Conservation (phyloP, 2,888 invertebrate genomes). For the Danaus chrysippus region DNA sequence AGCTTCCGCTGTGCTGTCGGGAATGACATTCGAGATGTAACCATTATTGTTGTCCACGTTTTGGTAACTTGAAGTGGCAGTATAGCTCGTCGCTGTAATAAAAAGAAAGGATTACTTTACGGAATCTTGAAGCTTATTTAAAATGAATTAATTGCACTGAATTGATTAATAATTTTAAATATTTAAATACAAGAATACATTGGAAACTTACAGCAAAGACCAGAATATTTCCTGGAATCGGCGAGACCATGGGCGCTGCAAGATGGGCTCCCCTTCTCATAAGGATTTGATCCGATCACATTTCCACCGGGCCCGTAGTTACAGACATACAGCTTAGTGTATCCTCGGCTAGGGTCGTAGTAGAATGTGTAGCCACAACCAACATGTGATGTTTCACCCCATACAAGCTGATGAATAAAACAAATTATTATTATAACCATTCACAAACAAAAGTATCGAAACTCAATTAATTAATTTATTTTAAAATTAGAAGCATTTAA, state of each 20-base stretch:
- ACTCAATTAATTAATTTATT: neutral
- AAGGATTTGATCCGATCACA: slow-evolving; percentile 86
- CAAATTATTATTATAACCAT: slow-evolving; percentile 18
- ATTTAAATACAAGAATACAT: slow-evolving; percentile 1
- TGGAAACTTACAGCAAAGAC: slow-evolving; percentile 84
- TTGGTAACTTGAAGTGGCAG: slow-evolving; percentile 64
- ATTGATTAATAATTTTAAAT: neutral
- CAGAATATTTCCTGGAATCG: slow-evolving; percentile 85
- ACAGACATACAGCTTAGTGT: slow-evolving; percentile 90
- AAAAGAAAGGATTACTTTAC: slow-evolving; percentile 35
- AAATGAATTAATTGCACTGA: neutral
- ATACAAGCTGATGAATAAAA: slow-evolving; percentile 82
- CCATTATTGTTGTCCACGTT: slow-evolving; percentile 60
- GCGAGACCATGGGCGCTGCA: slow-evolving; percentile 84
- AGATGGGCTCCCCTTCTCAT: slow-evolving; percentile 85
- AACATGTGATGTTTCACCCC: slow-evolving; percentile 90
- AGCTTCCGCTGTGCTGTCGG: slow-evolving; percentile 71
- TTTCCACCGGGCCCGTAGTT: slow-evolving; percentile 92
- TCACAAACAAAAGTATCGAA: slow-evolving; percentile 9
- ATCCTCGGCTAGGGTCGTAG: slow-evolving; percentile 84
- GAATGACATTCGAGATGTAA: slow-evolving; percentile 76
- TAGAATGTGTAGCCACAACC: slow-evolving; percentile 94
- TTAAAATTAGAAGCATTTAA: neutral
- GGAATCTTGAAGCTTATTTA: too few species aligned
- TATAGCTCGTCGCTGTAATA: slow-evolving; percentile 64